These are phyloP conservation scores for Nephrotoma guestfalica DNA, from an alignment of 2,888 invertebrate species.

Conservation along the genomic window DNA sequence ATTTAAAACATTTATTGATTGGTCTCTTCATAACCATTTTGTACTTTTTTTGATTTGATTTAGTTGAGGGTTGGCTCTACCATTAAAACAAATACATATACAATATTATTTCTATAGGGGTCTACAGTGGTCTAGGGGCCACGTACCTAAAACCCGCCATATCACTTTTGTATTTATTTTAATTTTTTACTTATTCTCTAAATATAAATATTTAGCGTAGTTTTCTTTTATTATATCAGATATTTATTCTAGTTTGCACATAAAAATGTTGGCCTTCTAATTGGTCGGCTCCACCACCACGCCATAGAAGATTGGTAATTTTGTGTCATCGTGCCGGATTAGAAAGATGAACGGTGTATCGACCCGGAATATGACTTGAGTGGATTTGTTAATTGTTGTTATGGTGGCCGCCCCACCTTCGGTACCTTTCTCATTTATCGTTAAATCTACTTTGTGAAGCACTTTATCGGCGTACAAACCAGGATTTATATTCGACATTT, in stretches of 20 bases:
- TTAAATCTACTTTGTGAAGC: conserved; percentile 43
- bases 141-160: neutral
- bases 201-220: neutral
- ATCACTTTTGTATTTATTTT: neutral
- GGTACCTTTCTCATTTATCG: conserved; percentile 47
- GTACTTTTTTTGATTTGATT: neutral
- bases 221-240: neutral
- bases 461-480: neutral
- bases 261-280: neutral
- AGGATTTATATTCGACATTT: neutral
- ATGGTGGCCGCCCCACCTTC: conserved; percentile 50
- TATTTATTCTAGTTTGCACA: neutral
- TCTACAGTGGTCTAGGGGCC: neutral
- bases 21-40: neutral
- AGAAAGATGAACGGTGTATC: conserved; percentile 54
- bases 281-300: conserved; percentile 38
- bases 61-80: neutral
- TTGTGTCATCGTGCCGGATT: conserved; percentile 46
- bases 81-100: neutral
- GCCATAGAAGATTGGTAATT: conserved; percentile 51
- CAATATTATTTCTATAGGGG: neutral
- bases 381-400: conserved; percentile 38
- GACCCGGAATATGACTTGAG: conserved; percentile 32
- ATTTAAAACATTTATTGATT: neutral
- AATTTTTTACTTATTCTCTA: neutral